Conservation (phyloP, 2,113 vertebrate species). For the Etia nguti region DNA sequence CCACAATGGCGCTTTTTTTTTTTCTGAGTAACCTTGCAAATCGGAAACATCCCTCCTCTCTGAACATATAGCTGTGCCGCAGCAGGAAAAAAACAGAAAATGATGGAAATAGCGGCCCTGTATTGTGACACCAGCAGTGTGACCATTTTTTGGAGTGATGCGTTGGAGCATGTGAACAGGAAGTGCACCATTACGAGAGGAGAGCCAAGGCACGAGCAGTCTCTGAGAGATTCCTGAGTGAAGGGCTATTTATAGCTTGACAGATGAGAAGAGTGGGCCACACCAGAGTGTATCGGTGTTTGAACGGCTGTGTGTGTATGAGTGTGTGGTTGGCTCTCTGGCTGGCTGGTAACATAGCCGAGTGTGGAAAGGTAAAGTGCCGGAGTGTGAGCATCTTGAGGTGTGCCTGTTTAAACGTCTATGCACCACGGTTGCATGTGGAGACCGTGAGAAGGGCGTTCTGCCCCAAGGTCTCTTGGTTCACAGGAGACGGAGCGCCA, state of each 20-base stretch:
- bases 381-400: not conserved
- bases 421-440: not conserved
- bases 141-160: slow-evolving; percentile 38
- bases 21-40: slow-evolving; percentile 48
- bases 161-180: slow-evolving; percentile 24
- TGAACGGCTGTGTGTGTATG: slow-evolving; percentile 14
- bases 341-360: not conserved
- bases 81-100: not conserved
- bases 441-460: slow-evolving; percentile 1
- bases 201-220: slow-evolving; percentile 32
- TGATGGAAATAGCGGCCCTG: not conserved
- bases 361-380: not conserved
- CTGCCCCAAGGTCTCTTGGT: slow-evolving; percentile 14
- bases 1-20: slow-evolving; percentile 19
- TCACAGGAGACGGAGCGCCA: not conserved
- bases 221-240: slow-evolving; percentile 55
- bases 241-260: slow-evolving; percentile 65
- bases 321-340: not conserved
- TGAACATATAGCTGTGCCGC: not conserved
- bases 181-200: slow-evolving; percentile 35
- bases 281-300: slow-evolving; percentile 14
- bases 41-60: slow-evolving; percentile 3
- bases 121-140: not conserved
- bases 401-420: not conserved
- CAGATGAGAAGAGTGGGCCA: slow-evolving; percentile 47